Percentiles rank a stretch among this genome's conserved stretches.
phyloP scores from a whole-genome alignment of 2,797 vertebrate species.

The Podargus strigoides region DNA sequence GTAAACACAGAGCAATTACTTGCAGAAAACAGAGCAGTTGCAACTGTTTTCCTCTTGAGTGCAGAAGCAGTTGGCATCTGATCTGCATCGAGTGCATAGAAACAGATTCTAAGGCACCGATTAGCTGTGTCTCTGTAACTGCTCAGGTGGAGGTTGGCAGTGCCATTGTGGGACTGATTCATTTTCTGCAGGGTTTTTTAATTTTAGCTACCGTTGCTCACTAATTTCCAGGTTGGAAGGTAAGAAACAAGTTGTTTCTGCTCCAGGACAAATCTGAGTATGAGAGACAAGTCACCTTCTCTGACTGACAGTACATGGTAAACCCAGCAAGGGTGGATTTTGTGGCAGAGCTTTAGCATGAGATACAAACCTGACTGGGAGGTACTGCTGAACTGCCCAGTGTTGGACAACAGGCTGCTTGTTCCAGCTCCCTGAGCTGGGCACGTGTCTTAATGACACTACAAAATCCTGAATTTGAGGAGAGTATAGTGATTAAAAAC shows the following conservation, averaged over 20 bases:
- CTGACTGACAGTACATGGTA: not conserved
- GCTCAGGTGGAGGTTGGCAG: not conserved
- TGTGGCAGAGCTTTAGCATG: not conserved
- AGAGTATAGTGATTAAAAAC: not conserved
- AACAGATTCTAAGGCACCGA: not conserved
- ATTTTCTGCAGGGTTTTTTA: not conserved
- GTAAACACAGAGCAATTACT: not conserved
- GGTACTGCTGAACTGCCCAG: not conserved
- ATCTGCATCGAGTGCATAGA: not conserved
- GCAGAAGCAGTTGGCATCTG: not conserved
- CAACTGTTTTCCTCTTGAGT: not conserved
- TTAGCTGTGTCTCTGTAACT: not conserved
- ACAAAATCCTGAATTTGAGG: rapidly evolving
- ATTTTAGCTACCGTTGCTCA: not conserved
- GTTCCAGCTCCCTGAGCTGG: not conserved
- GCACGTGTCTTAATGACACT: rapidly evolving
- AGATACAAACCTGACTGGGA: not conserved
- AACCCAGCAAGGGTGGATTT: not conserved
- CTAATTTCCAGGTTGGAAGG: not conserved
- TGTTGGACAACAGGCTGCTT: not conserved
- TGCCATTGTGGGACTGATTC: rapidly evolving
- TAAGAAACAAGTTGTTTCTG: not conserved
- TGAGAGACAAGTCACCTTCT: not conserved
- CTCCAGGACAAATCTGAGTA: not conserved
- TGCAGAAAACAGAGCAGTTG: not conserved